Conservation (phyloP, 1,140 invertebrate species). For the Orchestia grillus region DNA sequence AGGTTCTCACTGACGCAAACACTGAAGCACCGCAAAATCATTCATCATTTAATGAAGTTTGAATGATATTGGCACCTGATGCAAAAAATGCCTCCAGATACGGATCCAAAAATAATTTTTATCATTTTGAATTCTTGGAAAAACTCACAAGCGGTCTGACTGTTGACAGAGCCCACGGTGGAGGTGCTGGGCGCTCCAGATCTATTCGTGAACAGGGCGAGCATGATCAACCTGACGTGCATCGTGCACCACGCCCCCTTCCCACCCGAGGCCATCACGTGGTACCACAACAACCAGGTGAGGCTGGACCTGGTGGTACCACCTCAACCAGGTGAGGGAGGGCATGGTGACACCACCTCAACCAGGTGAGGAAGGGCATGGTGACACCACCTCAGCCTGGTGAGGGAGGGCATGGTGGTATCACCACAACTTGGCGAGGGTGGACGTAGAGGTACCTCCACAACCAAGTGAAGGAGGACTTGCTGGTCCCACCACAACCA, state of each 20-base stretch:
- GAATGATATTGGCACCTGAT: too few species aligned
- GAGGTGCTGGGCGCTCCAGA: slow-evolving; percentile 90
- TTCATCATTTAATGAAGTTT: too few species aligned
- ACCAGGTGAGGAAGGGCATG: neutral
- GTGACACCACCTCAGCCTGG: neutral
- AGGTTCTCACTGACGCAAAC: too few species aligned
- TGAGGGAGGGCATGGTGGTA: neutral
- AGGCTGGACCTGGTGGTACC: neutral
- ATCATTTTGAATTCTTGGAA: too few species aligned
- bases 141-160: too few species aligned
- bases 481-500: neutral
- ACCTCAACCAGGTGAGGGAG: neutral
- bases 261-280: slow-evolving; percentile 91
- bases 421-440: neutral
- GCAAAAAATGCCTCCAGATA: too few species aligned
- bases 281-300: slow-evolving; percentile 70
- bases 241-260: slow-evolving; percentile 90
- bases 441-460: neutral
- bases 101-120: too few species aligned
- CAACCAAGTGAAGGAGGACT: neutral
- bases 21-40: too few species aligned
- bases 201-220: slow-evolving; percentile 89
- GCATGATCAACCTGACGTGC: slow-evolving; percentile 94
- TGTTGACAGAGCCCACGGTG: slow-evolving; percentile 83
- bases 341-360: neutral